Evolutionary conservation across 2,113 vertebrate genomes (phyloP), one percentile per base, ranked within the genome.

Genomic region (Tor tambroides): DNA sequence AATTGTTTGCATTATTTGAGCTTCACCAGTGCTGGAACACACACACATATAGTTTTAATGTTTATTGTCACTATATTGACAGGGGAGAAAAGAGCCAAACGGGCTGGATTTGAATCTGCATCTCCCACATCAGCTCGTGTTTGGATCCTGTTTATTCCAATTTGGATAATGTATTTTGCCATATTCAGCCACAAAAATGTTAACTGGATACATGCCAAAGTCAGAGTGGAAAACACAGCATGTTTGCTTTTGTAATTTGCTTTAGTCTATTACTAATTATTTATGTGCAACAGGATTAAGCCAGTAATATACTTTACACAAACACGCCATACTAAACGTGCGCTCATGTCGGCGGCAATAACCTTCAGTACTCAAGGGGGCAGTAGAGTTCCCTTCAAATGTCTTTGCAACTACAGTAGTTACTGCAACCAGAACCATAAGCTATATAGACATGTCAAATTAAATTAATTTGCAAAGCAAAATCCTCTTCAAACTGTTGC

Each of bases 1-100:
- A 28, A 79, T 23, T 79, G 32, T 80, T 86, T 32, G n/a, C n/a
- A 7, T 69, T 84, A 28, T 81, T 28, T 65, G 59, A 81, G 59
- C n/a, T 46, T 46, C 7, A 30, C 59, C 28, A 81, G 59, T 1
- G 0, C 8, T 38, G 38, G 41, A 46, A 75, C 3, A 75, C 26
- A 46, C 35, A 71, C 26, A 15, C 4, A 30, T 67, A 23, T 23
- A 12, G 21, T n/a, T 41, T 12, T 12, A 41, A 2, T 80, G 56
- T 32, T 38, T 41, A 41, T 41, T 26, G 35, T 15, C 56, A 80
- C 35, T 41, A 2, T 63, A 80, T 15, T 80, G 35, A 41, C 17
- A 17, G 12, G 12, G 23, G 43, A 2, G 6, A 41, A 41, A 38
- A 11, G 38, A 19, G 7, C 11, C 56, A 26, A 76, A 76, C 2